Percentiles rank a stretch among this genome's conserved stretches.
Evolutionary conservation across 2,888 invertebrate species (phyloP).

Genomic region (Phlogophora meticulosa): DNA sequence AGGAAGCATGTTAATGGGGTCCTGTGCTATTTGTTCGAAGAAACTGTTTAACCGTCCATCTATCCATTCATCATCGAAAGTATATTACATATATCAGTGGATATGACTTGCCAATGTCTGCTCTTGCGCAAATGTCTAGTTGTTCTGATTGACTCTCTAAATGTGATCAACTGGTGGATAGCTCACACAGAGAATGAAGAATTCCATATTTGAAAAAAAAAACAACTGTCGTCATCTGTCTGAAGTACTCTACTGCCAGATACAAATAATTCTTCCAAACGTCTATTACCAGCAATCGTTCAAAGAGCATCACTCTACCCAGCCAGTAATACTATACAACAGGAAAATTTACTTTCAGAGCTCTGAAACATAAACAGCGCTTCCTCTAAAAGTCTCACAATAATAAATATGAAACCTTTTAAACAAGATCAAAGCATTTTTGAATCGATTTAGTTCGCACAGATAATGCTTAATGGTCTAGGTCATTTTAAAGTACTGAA

Average conservation of each 20-base stretch:
- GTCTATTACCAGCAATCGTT: conserved; percentile 3
- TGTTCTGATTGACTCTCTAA: background rate
- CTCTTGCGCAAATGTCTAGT: background rate
- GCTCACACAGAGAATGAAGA: too few relatives aligned
- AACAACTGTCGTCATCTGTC: too few relatives aligned
- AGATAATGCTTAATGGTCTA: conserved; percentile 54
- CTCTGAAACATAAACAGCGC: conserved; percentile 32
- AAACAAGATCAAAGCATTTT: conserved; percentile 55
- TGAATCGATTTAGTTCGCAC: conserved; percentile 42
- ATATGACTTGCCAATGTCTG: background rate
- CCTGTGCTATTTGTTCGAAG: conserved; percentile 40
- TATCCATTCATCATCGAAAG: conserved; percentile 1
- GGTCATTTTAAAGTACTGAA: conserved; percentile 53
- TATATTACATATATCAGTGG: background rate
- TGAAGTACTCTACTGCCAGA: too few relatives aligned
- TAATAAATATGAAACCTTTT: conserved; percentile 44
- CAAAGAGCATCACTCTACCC: background rate
- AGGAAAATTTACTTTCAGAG: conserved; percentile 31
- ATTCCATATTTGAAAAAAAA: background rate
- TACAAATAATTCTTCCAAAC: background rate
- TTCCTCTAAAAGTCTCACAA: conserved; percentile 34
- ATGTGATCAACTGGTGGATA: background rate
- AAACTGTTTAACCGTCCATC: conserved; percentile 27
- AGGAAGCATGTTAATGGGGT: conserved; percentile 41
- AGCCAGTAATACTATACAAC: background rate